Conservation (phyloP, 2,888 invertebrate genomes). For the Cheilosia soror region DNA sequence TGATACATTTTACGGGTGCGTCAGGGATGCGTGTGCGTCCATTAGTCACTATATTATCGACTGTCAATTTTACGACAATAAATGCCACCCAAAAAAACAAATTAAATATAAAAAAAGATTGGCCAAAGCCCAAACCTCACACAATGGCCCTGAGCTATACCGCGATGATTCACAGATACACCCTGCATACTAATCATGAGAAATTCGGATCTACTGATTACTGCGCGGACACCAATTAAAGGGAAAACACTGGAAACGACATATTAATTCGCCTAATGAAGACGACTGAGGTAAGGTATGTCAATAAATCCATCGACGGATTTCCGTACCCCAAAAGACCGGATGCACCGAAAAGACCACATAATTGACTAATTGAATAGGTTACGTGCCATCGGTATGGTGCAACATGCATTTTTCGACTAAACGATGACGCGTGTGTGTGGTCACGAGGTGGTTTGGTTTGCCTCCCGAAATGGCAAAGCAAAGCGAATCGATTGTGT, state of each 20-base stretch:
- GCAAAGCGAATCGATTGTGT: neutral
- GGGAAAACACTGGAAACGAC: slow-evolving; percentile 63
- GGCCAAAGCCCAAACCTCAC: slow-evolving; percentile 31
- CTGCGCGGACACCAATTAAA: slow-evolving; percentile 60
- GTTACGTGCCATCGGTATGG: slow-evolving; percentile 51
- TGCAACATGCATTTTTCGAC: slow-evolving; percentile 22
- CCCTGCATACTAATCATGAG: slow-evolving; percentile 71
- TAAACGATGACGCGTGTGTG: slow-evolving; percentile 21
- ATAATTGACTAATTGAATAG: slow-evolving; percentile 68
- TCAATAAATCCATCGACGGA: slow-evolving; percentile 64
- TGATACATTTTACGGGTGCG: slow-evolving; percentile 59
- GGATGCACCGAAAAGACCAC: slow-evolving; percentile 61
- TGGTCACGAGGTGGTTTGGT: slow-evolving; percentile 41
- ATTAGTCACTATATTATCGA: slow-evolving; percentile 68
- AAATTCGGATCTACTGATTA: slow-evolving; percentile 54
- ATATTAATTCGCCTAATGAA: slow-evolving; percentile 74
- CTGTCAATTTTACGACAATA: slow-evolving; percentile 56
- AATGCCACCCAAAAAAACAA: slow-evolving; percentile 68
- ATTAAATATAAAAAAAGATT: slow-evolving; percentile 1
- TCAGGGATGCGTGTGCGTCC: slow-evolving; percentile 60
- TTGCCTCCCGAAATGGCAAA: neutral
- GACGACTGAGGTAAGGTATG: slow-evolving; percentile 28
- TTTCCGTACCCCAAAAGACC: slow-evolving; percentile 74
- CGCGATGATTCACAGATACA: slow-evolving; percentile 68
- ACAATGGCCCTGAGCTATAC: slow-evolving; percentile 24